Conservation (phyloP, 2,113 vertebrate species). For the Oryzias celebensis region DNA sequence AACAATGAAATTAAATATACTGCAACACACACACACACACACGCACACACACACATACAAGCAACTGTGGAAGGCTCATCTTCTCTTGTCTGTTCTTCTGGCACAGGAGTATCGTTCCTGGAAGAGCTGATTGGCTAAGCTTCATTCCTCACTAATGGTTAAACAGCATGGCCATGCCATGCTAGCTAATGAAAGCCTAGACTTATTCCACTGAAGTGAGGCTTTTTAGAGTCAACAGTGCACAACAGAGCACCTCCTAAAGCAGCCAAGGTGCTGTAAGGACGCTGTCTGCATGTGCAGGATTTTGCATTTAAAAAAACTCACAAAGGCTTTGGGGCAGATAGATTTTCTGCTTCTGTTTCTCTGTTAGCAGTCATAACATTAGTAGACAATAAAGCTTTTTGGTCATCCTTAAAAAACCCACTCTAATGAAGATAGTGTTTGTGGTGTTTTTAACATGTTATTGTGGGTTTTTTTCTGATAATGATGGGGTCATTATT, state of each 20-base stretch:
- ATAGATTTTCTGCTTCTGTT: slow-evolving; percentile 30
- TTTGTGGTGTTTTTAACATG: too few species aligned
- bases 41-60: slow-evolving; percentile 12
- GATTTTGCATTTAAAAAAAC: slow-evolving; percentile 40
- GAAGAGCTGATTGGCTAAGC: slow-evolving; percentile 37
- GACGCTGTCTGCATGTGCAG: slow-evolving; percentile 46
- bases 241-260: slow-evolving; percentile 49
- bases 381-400: too few species aligned
- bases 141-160: slow-evolving; percentile 61
- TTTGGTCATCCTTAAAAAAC: too few species aligned
- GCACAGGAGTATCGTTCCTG: slow-evolving; percentile 62
- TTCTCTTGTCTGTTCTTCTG: slow-evolving; percentile 47
- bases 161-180: slow-evolving; percentile 70
- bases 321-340: slow-evolving; percentile 31
- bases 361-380: slow-evolving; percentile 14
- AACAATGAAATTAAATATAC: slow-evolving; percentile 26
- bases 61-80: slow-evolving; percentile 15
- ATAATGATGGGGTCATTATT: too few species aligned
- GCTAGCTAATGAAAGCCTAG: slow-evolving; percentile 72
- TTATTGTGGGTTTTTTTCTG: too few species aligned
- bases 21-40: slow-evolving; percentile 1
- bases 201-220: slow-evolving; percentile 64
- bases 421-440: too few species aligned
- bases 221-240: slow-evolving; percentile 58
- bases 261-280: slow-evolving; percentile 58